Evolutionary conservation across 1,140 invertebrate species (phyloP), one percentile per base, ranked within the genome.

Genomic region (Mactra quadrangularis): DNA sequence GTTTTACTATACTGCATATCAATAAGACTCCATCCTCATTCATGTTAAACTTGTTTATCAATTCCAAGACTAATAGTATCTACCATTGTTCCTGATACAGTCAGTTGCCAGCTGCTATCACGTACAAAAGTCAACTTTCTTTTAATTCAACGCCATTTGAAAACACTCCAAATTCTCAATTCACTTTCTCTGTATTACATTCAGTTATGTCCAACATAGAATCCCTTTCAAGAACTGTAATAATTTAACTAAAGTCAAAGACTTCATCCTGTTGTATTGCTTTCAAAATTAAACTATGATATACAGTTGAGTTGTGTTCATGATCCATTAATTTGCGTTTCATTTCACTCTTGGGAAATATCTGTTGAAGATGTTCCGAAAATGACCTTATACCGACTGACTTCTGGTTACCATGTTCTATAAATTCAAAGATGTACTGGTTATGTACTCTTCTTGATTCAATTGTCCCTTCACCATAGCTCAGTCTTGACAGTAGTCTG

Each of bases 341-440:
- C 33, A 27, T 70, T 50, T 31, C 15, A 27, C 3, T 4, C 19
- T 70, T 11, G 1, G 47, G 27, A 29, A 70, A 52, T 15, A 50
- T 50, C 1, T 3, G 11, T 19, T 2, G 1, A 3, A 70, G 41
- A 25, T 22, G 22, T 11, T 52, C 25, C 47, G n/a, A 22, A 50
- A 70, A 52, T 6, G n/a, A 3, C 33, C 38, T 47, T 3, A 50
- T 4, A 11, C 22, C 33, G 4, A 52, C n/a, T 11, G 47, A 22
- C 6, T 70, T 27, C 22, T 29, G n/a, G 3, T 50, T 17, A 15
- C 38, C 45, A 9, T 15, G 15, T 38, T 70, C 66, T 2, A 50
- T 11, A n/a, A 38, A 70, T 27, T 70, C 41, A 70, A 70, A 70
- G 6, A 25, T 70, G 41, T 70, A 70, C 9, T 13, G 3, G 9